Evolutionary conservation across 2,888 invertebrate genomes (phyloP).

Genomic region (Dynastes tityus): DNA sequence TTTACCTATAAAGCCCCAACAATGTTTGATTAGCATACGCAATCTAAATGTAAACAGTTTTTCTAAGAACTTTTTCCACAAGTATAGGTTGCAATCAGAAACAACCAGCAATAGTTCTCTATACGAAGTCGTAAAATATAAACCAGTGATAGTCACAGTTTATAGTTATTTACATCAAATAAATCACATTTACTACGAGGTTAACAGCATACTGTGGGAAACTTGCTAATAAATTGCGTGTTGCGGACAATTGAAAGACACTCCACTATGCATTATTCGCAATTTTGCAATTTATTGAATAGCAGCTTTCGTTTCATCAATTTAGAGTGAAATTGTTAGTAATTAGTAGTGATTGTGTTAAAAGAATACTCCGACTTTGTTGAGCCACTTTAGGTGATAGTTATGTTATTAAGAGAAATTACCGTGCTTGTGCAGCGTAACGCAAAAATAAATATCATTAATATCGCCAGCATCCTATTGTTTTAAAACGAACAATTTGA

Average conservation of each 20-base stretch:
- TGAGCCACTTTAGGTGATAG: slow-evolving; percentile 14
- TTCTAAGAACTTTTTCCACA: too few relatives aligned
- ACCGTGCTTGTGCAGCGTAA: slow-evolving; percentile 8
- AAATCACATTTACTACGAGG: slow-evolving; percentile 7
- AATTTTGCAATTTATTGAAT: slow-evolving; percentile 15
- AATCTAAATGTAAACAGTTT: too few relatives aligned
- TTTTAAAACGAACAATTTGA: background rate
- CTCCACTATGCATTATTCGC: background rate
- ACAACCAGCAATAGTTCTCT: too few relatives aligned
- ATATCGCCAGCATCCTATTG: background rate
- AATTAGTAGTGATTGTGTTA: slow-evolving; percentile 21
- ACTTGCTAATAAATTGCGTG: background rate
- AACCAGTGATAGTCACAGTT: background rate
- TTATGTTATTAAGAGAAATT: slow-evolving; percentile 14
- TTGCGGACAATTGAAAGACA: slow-evolving; percentile 10
- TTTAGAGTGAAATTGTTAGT: slow-evolving; percentile 11
- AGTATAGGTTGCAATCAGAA: too few relatives aligned
- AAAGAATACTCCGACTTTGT: slow-evolving; percentile 16
- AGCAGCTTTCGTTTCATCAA: slow-evolving; percentile 13
- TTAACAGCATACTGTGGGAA: slow-evolving; percentile 19
- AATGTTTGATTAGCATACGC: too few relatives aligned
- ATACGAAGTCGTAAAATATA: slow-evolving; percentile 1
- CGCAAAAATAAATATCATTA: slow-evolving; percentile 4
- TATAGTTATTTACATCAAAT: slow-evolving; percentile 1
- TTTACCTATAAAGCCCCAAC: too few relatives aligned